These are phyloP conservation scores for Macropodus opercularis DNA, from an alignment of 2,797 vertebrate genomes.

Conservation along the genomic window DNA sequence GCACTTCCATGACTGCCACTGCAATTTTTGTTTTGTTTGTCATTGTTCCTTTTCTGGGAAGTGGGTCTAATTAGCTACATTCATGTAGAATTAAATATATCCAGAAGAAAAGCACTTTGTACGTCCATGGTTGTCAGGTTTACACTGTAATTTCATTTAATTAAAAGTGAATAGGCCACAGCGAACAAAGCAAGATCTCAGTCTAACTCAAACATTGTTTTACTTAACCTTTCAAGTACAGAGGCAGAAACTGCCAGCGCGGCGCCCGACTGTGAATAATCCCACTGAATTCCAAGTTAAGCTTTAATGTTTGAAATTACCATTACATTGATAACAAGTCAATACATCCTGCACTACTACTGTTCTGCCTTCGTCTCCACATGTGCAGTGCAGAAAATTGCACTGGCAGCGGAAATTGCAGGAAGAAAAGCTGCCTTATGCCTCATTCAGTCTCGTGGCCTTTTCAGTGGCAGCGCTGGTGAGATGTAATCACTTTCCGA, in stretches of 20 bases:
- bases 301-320: slow-evolving; percentile 27
- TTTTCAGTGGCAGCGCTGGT: slow-evolving; percentile 70
- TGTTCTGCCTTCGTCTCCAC: slow-evolving; percentile 23
- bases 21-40: slow-evolving; percentile 42
- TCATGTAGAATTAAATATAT: not conserved
- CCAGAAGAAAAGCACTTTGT: not conserved
- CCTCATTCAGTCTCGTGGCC: slow-evolving; percentile 74
- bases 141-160: not conserved
- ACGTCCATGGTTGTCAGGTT: not conserved
- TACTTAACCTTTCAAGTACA: slow-evolving; percentile 3
- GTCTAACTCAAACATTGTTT: not conserved
- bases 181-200: not conserved
- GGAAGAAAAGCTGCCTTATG: slow-evolving; percentile 58
- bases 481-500: slow-evolving; percentile 70
- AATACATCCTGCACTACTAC: slow-evolving; percentile 22
- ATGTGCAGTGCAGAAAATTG: slow-evolving; percentile 50
- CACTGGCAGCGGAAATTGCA: slow-evolving; percentile 58
- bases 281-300: slow-evolving; percentile 4
- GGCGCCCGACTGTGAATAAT: slow-evolving; percentile 3
- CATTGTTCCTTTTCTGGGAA: slow-evolving; percentile 25
- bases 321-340: slow-evolving; percentile 40
- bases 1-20: slow-evolving; percentile 39
- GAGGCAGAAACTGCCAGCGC: slow-evolving; percentile 1
- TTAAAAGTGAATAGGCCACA: slow-evolving; percentile 1
- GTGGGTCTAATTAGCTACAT: slow-evolving; percentile 5